Percentiles rank a stretch among this genome's conserved stretches.
phyloP scores from a whole-genome alignment of 1,140 invertebrate species.

The Drosophila arizonae region DNA sequence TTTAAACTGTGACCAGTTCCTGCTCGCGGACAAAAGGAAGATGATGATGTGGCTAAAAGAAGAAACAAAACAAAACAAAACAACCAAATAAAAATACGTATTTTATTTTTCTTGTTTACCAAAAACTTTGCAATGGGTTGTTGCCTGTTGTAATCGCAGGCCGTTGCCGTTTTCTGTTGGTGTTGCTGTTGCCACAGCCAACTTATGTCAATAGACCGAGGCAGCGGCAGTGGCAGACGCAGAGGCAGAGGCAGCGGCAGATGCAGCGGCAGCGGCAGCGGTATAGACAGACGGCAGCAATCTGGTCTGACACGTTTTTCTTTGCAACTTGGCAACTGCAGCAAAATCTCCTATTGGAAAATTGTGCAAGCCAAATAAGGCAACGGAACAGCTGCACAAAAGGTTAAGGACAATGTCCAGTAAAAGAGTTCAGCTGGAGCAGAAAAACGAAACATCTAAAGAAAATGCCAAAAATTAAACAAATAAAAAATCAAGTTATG shows the following conservation, averaged over 20 bases:
- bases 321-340: conserved; percentile 20
- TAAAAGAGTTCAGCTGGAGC: not conserved
- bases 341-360: conserved; percentile 32
- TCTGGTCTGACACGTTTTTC: conserved; percentile 63
- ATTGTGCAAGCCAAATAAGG: conserved; percentile 59
- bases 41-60: conserved; percentile 61
- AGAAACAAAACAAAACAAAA: conserved; percentile 1
- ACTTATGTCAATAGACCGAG: conserved; percentile 63
- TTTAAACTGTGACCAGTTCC: conserved; percentile 61
- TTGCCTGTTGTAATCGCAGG: conserved; percentile 52
- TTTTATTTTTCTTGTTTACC: conserved; percentile 39
- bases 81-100: conserved; percentile 24
- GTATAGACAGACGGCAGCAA: conserved; percentile 61
- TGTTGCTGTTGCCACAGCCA: conserved; percentile 41
- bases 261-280: conserved; percentile 1
- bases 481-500: no score
- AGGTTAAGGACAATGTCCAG: conserved; percentile 65
- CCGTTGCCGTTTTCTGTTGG: conserved; percentile 51
- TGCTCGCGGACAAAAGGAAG: conserved; percentile 73
- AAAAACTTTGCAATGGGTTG: conserved; percentile 35
- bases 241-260: not conserved
- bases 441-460: not conserved
- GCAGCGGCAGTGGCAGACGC: not conserved
- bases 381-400: conserved; percentile 55
- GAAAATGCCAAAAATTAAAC: not conserved